Evolutionary conservation across 2,113 vertebrate genomes (phyloP).

Genomic region (Arothron firmamentum): DNA sequence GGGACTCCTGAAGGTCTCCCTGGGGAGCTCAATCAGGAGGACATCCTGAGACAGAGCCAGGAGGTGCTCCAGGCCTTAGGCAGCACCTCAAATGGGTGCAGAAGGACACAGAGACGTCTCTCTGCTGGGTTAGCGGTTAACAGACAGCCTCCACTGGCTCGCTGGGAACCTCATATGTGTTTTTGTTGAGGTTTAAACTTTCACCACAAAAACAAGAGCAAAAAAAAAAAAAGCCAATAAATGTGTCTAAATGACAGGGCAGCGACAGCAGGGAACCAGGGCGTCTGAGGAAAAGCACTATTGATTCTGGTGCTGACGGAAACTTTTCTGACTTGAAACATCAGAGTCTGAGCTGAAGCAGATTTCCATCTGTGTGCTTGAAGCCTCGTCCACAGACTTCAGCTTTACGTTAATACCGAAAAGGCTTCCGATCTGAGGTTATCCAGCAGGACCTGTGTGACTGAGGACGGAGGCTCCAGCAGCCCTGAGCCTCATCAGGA

Average conservation of each 20-base stretch:
- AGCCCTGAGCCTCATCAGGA: neutral
- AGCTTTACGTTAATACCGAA: too few relatives aligned
- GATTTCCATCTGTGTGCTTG: neutral
- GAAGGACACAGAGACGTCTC: too few relatives aligned
- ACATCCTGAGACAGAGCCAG: too few relatives aligned
- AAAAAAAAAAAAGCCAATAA: conserved; percentile 14
- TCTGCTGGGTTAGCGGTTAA: too few relatives aligned
- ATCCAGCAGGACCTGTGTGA: neutral
- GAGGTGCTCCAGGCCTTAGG: too few relatives aligned
- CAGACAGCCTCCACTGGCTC: too few relatives aligned
- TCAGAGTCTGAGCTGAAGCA: neutral
- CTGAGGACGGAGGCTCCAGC: neutral
- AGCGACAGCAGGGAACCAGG: conserved; percentile 1
- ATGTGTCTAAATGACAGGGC: neutral
- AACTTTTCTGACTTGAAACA: neutral
- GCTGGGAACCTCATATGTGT: neutral
- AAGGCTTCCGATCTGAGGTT: too few relatives aligned
- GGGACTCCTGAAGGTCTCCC: too few relatives aligned
- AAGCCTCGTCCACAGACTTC: neutral
- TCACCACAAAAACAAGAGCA: neutral
- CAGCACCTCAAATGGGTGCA: too few relatives aligned
- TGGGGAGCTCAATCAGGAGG: too few relatives aligned
- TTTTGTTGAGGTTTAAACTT: neutral
- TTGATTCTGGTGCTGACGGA: neutral
- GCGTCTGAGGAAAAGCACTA: conserved; percentile 5